phyloP scores from a whole-genome alignment of 2,797 vertebrate genomes.

The Columba guinea region DNA sequence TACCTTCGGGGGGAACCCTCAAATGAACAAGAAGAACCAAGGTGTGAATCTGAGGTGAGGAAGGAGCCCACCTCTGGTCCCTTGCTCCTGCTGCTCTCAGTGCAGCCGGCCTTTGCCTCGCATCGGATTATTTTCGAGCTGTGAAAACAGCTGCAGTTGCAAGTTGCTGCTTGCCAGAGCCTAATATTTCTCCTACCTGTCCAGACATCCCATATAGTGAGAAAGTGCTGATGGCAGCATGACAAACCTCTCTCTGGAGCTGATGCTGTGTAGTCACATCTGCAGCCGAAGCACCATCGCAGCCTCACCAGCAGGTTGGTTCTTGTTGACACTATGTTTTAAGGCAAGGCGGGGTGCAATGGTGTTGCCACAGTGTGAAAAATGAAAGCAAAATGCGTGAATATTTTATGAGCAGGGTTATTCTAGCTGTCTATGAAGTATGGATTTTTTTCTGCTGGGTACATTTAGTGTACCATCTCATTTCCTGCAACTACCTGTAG shows the following conservation, averaged over 20 bases:
- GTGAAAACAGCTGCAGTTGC: slow-evolving; percentile 65
- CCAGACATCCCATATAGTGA: slow-evolving; percentile 60
- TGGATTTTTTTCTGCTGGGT: background rate
- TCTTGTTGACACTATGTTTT: background rate
- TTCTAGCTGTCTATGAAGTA: background rate
- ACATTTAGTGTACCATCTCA: background rate
- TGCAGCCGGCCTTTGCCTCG: background rate
- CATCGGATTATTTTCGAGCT: slow-evolving; percentile 26
- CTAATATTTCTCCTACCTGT: slow-evolving; percentile 66
- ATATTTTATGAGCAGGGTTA: background rate
- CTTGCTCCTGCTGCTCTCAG: background rate
- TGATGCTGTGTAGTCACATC: slow-evolving; percentile 15
- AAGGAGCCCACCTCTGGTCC: background rate
- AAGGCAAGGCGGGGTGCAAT: background rate
- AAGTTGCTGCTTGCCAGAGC: slow-evolving; percentile 69
- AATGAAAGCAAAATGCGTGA: background rate
- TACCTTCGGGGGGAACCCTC: background rate
- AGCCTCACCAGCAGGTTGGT: background rate
- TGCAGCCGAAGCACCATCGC: slow-evolving; percentile 1
- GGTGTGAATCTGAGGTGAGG: background rate
- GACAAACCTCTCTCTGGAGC: slow-evolving; percentile 32
- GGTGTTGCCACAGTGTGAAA: background rate
- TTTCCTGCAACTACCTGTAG: background rate
- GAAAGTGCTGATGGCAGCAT: slow-evolving; percentile 65
- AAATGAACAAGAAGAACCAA: background rate